phyloP scores from a whole-genome alignment of 2,113 vertebrate species.

The Caracal caracal region DNA sequence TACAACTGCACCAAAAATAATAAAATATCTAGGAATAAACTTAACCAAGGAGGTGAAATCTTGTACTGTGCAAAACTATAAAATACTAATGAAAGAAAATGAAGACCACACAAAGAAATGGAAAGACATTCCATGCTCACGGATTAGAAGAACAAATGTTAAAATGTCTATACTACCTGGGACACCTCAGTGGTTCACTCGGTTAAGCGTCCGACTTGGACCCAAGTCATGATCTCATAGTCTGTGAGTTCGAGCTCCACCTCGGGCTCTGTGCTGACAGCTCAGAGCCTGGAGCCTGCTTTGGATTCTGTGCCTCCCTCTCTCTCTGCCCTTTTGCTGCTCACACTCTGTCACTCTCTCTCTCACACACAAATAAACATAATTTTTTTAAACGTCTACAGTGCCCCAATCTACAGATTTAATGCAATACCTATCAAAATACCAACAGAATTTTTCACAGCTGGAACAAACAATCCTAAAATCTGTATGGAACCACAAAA shows the following conservation, averaged over 20 bases:
- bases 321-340: no score
- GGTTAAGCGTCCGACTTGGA: no score
- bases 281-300: no score
- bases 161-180: not conserved
- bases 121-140: not conserved
- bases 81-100: not conserved
- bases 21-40: not conserved
- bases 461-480: not conserved
- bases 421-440: not conserved
- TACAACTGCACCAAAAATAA: not conserved
- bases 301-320: no score
- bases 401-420: not conserved
- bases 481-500: not conserved
- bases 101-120: not conserved
- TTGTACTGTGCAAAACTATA: not conserved
- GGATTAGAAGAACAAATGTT: not conserved
- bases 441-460: not conserved
- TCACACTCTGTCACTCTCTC: no score
- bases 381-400: not conserved
- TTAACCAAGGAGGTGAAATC: not conserved
- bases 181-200: no score
- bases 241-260: no score
- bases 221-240: no score
- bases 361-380: no score
- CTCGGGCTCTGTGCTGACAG: no score